A percentile compares a stretch with the other conserved stretches of the same genome.
These are phyloP conservation scores for Acronicta leporina DNA, from an alignment of 2,888 invertebrate species.

Conservation along the genomic window DNA sequence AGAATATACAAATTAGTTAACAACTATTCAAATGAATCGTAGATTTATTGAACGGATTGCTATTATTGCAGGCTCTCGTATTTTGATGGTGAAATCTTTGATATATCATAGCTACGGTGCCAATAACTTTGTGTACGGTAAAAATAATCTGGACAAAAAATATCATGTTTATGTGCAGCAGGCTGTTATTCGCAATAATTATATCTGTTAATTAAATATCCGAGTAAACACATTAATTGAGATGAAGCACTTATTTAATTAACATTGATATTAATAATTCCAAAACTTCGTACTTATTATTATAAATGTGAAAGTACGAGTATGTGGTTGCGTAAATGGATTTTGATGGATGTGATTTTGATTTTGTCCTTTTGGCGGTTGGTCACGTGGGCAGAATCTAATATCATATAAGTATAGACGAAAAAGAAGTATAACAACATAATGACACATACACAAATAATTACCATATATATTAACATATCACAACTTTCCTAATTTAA, in stretches of 20 bases:
- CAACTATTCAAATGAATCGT: conserved; percentile 62
- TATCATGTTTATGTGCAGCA: too few relatives aligned
- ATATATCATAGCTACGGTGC: conserved; percentile 1
- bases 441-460: conserved; percentile 20
- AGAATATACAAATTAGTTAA: conserved; percentile 73
- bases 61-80: conserved; percentile 26
- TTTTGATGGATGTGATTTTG: too few relatives aligned
- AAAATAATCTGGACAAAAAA: too few relatives aligned
- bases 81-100: conserved; percentile 26
- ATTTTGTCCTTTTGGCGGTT: too few relatives aligned
- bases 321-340: too few relatives aligned
- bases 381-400: too few relatives aligned
- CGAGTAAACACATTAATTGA: conserved; percentile 2
- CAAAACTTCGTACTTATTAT: conserved; percentile 6
- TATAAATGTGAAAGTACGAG: neutral
- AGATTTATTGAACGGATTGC: conserved; percentile 63
- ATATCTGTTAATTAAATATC: too few relatives aligned
- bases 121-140: too few relatives aligned
- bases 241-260: conserved; percentile 14
- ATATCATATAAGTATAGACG: conserved; percentile 11
- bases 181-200: too few relatives aligned
- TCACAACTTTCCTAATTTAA: conserved; percentile 62
- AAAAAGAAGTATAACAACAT: conserved; percentile 26
- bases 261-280: conserved; percentile 9
- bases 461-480: conserved; percentile 31